These are phyloP conservation scores for Lysandra bellargus DNA, from an alignment of 2,888 invertebrate species.

Conservation along the genomic window DNA sequence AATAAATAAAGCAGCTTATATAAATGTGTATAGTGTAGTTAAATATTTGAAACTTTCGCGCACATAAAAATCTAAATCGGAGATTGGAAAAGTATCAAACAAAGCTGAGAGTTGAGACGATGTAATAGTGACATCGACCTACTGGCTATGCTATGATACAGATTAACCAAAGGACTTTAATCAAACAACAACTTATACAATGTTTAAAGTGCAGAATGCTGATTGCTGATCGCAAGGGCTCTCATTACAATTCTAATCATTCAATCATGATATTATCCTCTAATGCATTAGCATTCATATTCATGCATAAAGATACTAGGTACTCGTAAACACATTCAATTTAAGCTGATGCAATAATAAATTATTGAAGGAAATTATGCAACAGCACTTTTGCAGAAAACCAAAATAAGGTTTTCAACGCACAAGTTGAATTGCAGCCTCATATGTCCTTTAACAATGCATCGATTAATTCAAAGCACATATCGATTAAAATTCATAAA, in stretches of 20 bases:
- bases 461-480: conserved; percentile 43
- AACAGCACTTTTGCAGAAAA: background rate
- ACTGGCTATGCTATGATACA: no score
- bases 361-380: no score
- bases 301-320: background rate
- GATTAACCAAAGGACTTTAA: no score
- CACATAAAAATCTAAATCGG: no score
- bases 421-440: background rate
- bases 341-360: background rate
- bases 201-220: background rate
- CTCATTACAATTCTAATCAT: background rate
- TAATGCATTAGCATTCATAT: background rate
- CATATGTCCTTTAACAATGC: conserved; percentile 29
- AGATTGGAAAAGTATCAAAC: no score
- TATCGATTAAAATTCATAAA: conserved; percentile 48
- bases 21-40: no score
- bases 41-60: no score
- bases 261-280: background rate
- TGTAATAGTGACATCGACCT: no score
- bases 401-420: background rate
- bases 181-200: background rate
- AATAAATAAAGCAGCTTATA: no score
- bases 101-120: no score
- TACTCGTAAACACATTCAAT: background rate
- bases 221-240: background rate